phyloP scores from a whole-genome alignment of 1,140 invertebrate species.

The Polyergus mexicanus region DNA sequence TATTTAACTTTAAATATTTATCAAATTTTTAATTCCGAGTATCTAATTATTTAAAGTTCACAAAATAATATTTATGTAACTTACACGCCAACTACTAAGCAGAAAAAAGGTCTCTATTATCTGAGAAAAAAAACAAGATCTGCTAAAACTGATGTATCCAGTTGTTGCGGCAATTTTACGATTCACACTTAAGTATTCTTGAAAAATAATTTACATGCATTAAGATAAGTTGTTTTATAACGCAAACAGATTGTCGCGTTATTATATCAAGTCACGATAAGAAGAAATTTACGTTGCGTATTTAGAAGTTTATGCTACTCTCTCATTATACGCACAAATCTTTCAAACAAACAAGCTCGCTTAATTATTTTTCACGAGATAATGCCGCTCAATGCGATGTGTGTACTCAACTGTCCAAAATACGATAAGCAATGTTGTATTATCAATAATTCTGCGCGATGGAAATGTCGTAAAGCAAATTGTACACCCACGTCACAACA shows the following conservation, averaged over 20 bases:
- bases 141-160: neutral
- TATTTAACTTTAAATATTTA: neutral
- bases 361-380: constrained; percentile 39
- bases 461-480: constrained; percentile 4
- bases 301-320: neutral
- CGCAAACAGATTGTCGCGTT: neutral
- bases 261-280: constrained; percentile 9
- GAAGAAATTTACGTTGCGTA: constrained; percentile 19
- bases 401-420: constrained; percentile 41
- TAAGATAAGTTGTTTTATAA: constrained; percentile 26
- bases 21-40: neutral
- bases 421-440: constrained; percentile 31
- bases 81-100: neutral
- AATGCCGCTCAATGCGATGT: constrained; percentile 14
- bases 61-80: neutral
- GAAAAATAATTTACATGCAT: constrained; percentile 19
- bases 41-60: neutral
- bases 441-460: constrained; percentile 7
- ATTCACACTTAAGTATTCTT: neutral
- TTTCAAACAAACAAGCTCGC: constrained; percentile 27
- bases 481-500: neutral
- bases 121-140: neutral
- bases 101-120: neutral
- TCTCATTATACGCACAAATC: neutral
- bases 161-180: neutral